These are phyloP conservation scores for Drosophila anomalata DNA, from an alignment of 2,888 invertebrate species.

Conservation along the genomic window DNA sequence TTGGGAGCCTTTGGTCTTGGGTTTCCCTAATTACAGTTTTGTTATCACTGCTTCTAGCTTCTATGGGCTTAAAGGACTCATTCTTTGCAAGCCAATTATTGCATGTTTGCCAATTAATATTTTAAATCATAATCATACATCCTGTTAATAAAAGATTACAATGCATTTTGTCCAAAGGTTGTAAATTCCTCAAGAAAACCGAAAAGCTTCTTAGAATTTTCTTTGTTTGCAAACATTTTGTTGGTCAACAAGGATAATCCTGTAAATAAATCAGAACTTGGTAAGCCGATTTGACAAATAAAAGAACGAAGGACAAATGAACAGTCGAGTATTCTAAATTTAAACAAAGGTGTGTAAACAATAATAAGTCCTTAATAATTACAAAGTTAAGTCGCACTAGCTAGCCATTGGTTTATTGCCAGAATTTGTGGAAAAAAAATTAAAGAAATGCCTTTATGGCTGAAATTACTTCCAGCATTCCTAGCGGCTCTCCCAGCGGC, in stretches of 20 bases:
- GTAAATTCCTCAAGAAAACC: background rate
- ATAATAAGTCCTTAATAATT: background rate
- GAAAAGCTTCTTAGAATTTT: background rate
- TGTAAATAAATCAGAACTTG: background rate
- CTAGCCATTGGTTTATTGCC: slow-evolving; percentile 2
- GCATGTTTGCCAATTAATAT: background rate
- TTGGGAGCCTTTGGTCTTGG: slow-evolving; percentile 4
- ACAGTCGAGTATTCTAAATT: background rate
- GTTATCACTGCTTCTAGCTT: background rate
- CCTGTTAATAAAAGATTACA: background rate
- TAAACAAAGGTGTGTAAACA: background rate
- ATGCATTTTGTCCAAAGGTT: background rate
- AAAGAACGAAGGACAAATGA: background rate
- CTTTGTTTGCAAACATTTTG: background rate
- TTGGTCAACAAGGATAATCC: background rate
- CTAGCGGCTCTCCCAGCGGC: slow-evolving; percentile 1
- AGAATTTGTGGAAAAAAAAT: slow-evolving; percentile 13
- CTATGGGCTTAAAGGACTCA: background rate
- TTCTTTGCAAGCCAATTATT: background rate
- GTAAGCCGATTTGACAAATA: background rate
- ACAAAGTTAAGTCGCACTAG: background rate
- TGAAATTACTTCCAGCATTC: slow-evolving; percentile 25
- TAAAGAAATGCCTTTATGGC: slow-evolving; percentile 6
- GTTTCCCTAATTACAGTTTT: slow-evolving; percentile 26
- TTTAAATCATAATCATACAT: background rate